Evolutionary conservation across 2,797 vertebrate species (phyloP), one percentile per base, ranked within the genome.

Genomic region (Steatocranus sp.): DNA sequence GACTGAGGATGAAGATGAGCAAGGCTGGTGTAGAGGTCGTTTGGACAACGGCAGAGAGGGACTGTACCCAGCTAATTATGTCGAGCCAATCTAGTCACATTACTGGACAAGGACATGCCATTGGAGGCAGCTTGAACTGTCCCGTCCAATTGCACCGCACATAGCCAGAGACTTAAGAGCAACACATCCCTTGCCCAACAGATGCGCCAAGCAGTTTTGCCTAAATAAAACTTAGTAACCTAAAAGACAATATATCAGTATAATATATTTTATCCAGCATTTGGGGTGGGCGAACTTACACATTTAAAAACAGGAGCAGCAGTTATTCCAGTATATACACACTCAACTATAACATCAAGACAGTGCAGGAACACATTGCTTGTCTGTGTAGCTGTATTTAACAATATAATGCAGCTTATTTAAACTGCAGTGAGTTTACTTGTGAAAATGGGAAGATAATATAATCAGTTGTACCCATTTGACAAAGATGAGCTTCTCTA

Each of bases 11-110:
- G 98, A 99, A 93, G 98, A 99, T 0, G 98, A 99, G 88, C 98
- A 99, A 90, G 98, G 98, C 76, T 99, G 98, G 98, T 99, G 98
- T 97, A 97, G 98, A 96, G 98, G 98, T 90, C 98, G 98, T 81
- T 95, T 99, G 94, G 98, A 98, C 96, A 97, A 78, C 80, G 98
- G 98, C 89, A 97, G 94, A 88, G 95, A 98, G 88, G 98, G 98
- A 95, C 97, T 99, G 93, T 99, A 99, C 93, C 98, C 98, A 0
- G 98, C 98, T 95, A 99, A 99, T 96, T 99, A 99, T 2, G 98
- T 99, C 77, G 98, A 99, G 96, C 93, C 97, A 80, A 98, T 99
- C 93, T 99, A 98, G 94, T 93, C 88, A 83, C 68, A 38, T 86
- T 84, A 85, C 80, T 81, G 86, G 90, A 94, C 92, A 94, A 91